Evolutionary conservation across 2,113 vertebrate species (phyloP).

Genomic region (Hippocampus zosterae): DNA sequence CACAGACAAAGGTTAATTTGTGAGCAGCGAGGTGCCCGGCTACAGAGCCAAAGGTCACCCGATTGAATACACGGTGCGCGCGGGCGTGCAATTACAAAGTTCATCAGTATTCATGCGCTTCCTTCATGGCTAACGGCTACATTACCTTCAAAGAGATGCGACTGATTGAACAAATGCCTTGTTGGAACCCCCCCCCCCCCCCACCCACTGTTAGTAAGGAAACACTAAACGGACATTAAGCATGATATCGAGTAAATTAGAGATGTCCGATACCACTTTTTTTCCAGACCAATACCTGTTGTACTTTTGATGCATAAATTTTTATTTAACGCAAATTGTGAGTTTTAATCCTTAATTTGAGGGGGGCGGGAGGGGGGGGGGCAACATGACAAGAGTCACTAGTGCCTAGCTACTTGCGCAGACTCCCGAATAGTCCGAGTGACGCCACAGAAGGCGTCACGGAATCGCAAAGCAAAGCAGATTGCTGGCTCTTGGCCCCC

Average conservation of each 20-base stretch:
- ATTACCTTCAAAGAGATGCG: slow-evolving; percentile 49
- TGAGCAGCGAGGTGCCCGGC: slow-evolving; percentile 49
- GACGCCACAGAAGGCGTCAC: neutral
- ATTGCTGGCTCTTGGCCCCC: slow-evolving; percentile 37
- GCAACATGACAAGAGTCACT: neutral
- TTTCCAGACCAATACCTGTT: no score
- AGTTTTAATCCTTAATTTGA: no score
- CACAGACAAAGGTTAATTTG: slow-evolving; percentile 70
- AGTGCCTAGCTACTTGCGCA: slow-evolving; percentile 3
- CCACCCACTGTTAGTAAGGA: no score
- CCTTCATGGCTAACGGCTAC: slow-evolving; percentile 49
- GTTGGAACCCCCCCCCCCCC: no score
- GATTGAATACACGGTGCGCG: slow-evolving; percentile 69
- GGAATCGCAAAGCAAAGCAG: neutral
- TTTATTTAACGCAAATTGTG: no score
- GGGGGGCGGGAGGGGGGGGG: no score
- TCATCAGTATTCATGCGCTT: slow-evolving; percentile 68
- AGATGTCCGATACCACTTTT: no score
- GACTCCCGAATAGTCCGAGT: neutral
- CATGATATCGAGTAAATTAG: no score
- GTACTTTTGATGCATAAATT: no score
- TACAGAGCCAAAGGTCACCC: slow-evolving; percentile 52
- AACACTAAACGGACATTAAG: no score
- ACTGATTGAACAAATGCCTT: slow-evolving; percentile 31
- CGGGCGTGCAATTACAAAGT: slow-evolving; percentile 64